Base-by-base conservation (phyloP, 1,140 invertebrate genomes). In the Pissodes strobi region DNA sequence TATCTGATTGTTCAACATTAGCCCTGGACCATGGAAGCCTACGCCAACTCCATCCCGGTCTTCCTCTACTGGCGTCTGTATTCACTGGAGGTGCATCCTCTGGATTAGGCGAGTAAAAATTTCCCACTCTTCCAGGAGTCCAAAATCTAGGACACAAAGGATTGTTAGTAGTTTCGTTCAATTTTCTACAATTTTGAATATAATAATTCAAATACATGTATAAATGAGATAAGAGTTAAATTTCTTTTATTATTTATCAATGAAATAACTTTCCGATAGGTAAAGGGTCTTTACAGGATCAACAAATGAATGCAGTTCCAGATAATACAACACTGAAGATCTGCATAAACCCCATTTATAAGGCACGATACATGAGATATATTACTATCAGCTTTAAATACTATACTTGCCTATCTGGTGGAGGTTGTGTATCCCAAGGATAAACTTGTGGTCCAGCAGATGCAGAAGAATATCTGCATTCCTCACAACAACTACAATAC, bases 41-140 rank as follows among this genome's bases (percentile, higher is more conserved):
- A 9, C 82, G 76, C 83, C 83, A 85, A 67, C 80, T 84, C 83
- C 83, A 85, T 74, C 86, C 86, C 75, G 74, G 82, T 76, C 69
- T 76, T 76, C 66, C 78, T 79, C 77, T 79, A 81, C 37, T 77
- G 75, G 62, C 77, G 78, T 75, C 66, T 43, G 79, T 76, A 81
- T 68, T 78, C 77, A 79, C 59, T 43, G 69, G 57, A 22, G 70
- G 52, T n/a, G 64, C 72, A 46, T 82, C 80, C 22, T 82, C 82
- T 0, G 90, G 90, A 79, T 91, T 92, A 0, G 90, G 90, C 0
- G 90, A 90, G 68, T 93, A 92, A 13, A 93, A 82, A 72, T 92
- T 92, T 0, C 90, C 90, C 9, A 86, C 81, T 25, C 85, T 79
- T 70, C 84, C 84, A 8, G 78, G 75, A 21, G 74, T 73, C 80